phyloP scores from a whole-genome alignment of 2,113 vertebrate genomes.

The Spermophilus dauricus region DNA sequence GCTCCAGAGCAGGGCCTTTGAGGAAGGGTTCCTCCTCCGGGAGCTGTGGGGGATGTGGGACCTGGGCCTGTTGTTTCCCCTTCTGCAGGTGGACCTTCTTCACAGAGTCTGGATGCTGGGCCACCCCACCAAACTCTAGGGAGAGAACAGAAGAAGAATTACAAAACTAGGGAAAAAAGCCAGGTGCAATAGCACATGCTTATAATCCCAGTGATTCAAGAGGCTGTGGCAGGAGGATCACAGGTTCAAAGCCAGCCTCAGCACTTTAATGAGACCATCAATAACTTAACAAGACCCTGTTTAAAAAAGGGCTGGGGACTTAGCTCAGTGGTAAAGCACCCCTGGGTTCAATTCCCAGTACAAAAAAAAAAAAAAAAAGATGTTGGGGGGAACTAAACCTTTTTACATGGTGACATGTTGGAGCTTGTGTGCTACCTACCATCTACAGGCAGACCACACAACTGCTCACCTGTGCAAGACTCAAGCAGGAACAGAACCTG shows the following conservation, averaged over 20 bases:
- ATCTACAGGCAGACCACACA: rapidly evolving
- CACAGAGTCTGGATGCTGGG: constrained; percentile 71
- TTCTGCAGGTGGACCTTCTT: constrained; percentile 91
- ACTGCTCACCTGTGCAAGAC: constrained; percentile 89
- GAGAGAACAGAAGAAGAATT: not conserved
- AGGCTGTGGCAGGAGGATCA: not conserved
- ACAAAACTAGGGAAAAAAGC: not conserved
- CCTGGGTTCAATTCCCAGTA: not conserved
- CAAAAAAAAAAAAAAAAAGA: not conserved
- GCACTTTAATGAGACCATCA: not conserved
- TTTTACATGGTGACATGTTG: not conserved
- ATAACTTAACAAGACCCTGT: not conserved
- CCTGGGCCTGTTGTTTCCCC: constrained; percentile 47
- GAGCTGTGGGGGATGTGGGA: rapidly evolving
- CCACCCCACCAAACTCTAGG: constrained; percentile 79
- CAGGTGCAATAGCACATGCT: too few relatives aligned
- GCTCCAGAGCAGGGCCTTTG: constrained; percentile 81
- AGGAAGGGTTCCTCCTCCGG: constrained; percentile 88
- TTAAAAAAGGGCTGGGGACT: not conserved
- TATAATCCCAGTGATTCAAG: not conserved
- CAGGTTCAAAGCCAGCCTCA: not conserved
- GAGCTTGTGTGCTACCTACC: too few relatives aligned
- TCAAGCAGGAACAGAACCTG: constrained; percentile 93
- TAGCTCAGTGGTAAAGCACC: not conserved
- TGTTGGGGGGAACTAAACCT: not conserved